Evolutionary conservation across 2,113 vertebrate species (phyloP), one percentile per base, ranked within the genome.

Genomic region (Aplodontia rufa): DNA sequence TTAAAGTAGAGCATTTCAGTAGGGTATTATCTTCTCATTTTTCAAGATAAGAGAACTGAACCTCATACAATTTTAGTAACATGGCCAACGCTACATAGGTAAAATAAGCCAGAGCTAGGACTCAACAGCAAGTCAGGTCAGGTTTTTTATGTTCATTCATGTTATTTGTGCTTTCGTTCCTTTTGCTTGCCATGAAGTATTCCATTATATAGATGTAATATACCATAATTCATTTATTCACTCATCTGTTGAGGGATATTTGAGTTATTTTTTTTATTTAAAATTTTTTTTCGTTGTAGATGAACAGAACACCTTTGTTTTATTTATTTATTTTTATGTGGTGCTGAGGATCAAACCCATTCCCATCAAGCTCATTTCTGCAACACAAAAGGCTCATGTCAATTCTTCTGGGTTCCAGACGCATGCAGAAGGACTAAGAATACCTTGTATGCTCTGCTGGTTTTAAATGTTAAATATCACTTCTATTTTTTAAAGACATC

Each of bases 1-100:
- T 89, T 62, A 75, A 94, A 94, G 89, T 37, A 83, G 40, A 68
- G 60, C n/a, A 76, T 80, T 93, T 49, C 32, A 84, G 58, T 45
- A 76, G 3, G 40, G 24, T 79, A 80, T 80, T 91, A 11, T 87
- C 87, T 96, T 71, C 19, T 62, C 32, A 72, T 79, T 95, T 68
- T 37, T 86, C 53, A 84, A 85, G 17, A 53, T 45, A 89, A 91
- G 1, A 68, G n/a, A 93, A 72, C 19, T 76, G 32, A 94, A 83
- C 62, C 12, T 64, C 16, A 22, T 17, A 69, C 51, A 83, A 76
- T 66, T 84, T 83, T 90, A 87, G 49, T 64, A 95, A 87, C 20
- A 55, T 55, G 28, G 32, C 53, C 19, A 49, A 37, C 49, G 32
- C 16, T 30, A 30, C 51, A 40, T 1, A 47, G 22, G 72, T 93